Base-by-base conservation (phyloP, 2,888 invertebrate species). In the Phengaris alcon region DNA sequence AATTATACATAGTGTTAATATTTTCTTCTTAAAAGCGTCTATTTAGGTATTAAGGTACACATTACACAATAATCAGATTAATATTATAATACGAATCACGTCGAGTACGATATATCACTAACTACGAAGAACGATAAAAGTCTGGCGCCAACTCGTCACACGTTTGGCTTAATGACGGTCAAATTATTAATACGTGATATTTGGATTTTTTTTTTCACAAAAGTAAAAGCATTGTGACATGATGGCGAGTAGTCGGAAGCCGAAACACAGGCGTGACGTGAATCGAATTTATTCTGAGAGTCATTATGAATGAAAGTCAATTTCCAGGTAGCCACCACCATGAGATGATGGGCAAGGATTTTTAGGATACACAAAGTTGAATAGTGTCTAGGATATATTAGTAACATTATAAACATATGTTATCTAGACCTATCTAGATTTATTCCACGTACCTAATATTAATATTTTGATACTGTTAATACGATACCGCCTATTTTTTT, bases 101-200 rank as follows among this genome's bases (percentile, higher is more conserved):
- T 72, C 35, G 52, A 12, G 54, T 22, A 57, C 52, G 48, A 75
- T 57, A 69, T 70, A 48, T 55, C 69, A 70, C 55, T 84, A 85
- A 83, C 84, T 82, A 79, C 82, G 80, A 82, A 81, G 82, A 81
- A 89, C 88, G 89, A 90, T 89, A 89, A 90, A 88, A 88, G 84
- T 85, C 83, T 88, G 93, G 93, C 93, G 93, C 93, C 93, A 89
- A 81, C 84, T 86, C 83, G 81, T 88, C 84, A 87, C 92, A 92
- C 92, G 91, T 92, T 82, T 86, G 59, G 77, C 77, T 81, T 92
- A 93, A 92, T 93, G 91, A 91, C 86, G 84, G 83, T 85, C 84
- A 89, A 91, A 93, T 91, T 88, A 87, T 86, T 81, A 78, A 83
- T 87, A 93, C 93, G 93, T 93, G 93, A 90, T 84, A 81, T 77